Percentiles rank a stretch among this genome's conserved stretches.
These are phyloP conservation scores for Trissonchulus latispiculum DNA, from an alignment of 2,888 invertebrate species.

Conservation along the genomic window DNA sequence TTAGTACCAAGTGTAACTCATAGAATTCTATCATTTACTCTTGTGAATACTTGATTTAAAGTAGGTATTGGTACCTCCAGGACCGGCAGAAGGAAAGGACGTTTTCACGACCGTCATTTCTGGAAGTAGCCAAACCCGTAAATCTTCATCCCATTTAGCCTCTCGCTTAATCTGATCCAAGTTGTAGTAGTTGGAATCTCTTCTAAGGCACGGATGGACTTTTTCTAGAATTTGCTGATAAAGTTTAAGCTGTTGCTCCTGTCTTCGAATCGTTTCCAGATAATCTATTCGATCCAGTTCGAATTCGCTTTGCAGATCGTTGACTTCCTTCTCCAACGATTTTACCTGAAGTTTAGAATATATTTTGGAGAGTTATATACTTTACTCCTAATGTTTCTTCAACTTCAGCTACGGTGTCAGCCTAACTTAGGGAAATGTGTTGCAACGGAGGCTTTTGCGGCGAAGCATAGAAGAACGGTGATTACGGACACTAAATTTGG, in stretches of 20 bases:
- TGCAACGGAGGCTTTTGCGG: too few species aligned
- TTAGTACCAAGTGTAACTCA: too few species aligned
- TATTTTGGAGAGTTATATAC: too few species aligned
- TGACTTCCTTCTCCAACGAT: conserved; percentile 60
- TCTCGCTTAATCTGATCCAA: conserved; percentile 59
- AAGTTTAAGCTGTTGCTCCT: conserved; percentile 60
- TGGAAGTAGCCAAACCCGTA: conserved; percentile 61
- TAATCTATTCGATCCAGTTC: conserved; percentile 70
- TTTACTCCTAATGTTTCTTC: too few species aligned
- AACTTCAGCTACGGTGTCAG: too few species aligned
- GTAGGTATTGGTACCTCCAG: too few species aligned
- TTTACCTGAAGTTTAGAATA: conserved; percentile 54
- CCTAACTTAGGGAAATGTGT: too few species aligned
- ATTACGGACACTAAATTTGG: too few species aligned
- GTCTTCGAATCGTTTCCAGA: conserved; percentile 64
- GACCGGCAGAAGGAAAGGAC: conserved; percentile 60
- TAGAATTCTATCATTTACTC: too few species aligned
- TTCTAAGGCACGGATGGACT: conserved; percentile 59
- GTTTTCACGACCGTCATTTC: conserved; percentile 57
- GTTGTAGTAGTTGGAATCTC: conserved; percentile 65
- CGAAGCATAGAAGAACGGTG: too few species aligned
- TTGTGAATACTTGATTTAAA: too few species aligned
- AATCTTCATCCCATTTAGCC: conserved; percentile 64
- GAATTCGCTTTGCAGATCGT: conserved; percentile 68
- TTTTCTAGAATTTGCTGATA: conserved; percentile 58